Evolutionary conservation across 2,888 invertebrate genomes (phyloP).

Genomic region (Eristalinus sepulchralis): DNA sequence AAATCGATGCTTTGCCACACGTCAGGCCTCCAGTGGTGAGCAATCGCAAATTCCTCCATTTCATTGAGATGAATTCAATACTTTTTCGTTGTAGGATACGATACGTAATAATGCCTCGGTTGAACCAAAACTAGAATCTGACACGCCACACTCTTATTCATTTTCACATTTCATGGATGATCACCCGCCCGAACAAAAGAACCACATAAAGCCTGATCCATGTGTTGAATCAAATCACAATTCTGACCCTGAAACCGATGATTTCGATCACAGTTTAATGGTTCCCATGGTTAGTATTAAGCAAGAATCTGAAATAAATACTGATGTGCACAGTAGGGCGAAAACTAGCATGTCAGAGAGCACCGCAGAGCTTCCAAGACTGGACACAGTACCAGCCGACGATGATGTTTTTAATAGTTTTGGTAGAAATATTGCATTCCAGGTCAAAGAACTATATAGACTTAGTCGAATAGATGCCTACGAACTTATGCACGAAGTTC

Average conservation of each 20-base stretch:
- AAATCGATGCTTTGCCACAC: conserved; percentile 12
- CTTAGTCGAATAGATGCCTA: conserved; percentile 53
- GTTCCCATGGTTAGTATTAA: conserved; percentile 48
- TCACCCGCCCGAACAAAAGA: conserved; percentile 19
- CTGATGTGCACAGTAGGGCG: neutral
- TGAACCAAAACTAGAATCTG: conserved; percentile 52
- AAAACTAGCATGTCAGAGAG: conserved; percentile 2
- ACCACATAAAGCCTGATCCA: conserved; percentile 29
- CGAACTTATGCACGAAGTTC: conserved; percentile 64
- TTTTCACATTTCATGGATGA: conserved; percentile 51
- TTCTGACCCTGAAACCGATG: conserved; percentile 35
- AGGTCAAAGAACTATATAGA: conserved; percentile 55
- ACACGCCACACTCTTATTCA: conserved; percentile 37
- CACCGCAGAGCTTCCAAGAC: conserved; percentile 35
- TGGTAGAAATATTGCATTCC: conserved; percentile 63
- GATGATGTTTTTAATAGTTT: conserved; percentile 68
- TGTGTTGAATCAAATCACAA: conserved; percentile 37
- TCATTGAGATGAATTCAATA: neutral
- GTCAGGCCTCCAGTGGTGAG: conserved; percentile 20
- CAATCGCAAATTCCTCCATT: neutral
- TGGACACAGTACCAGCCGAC: conserved; percentile 45
- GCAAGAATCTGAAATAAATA: conserved; percentile 36
- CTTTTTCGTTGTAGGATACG: conserved; percentile 11
- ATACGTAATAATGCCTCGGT: conserved; percentile 28
- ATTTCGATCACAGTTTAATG: conserved; percentile 48